Base-by-base conservation (phyloP, 2,113 vertebrate species). In the Pterocles orientalis region DNA sequence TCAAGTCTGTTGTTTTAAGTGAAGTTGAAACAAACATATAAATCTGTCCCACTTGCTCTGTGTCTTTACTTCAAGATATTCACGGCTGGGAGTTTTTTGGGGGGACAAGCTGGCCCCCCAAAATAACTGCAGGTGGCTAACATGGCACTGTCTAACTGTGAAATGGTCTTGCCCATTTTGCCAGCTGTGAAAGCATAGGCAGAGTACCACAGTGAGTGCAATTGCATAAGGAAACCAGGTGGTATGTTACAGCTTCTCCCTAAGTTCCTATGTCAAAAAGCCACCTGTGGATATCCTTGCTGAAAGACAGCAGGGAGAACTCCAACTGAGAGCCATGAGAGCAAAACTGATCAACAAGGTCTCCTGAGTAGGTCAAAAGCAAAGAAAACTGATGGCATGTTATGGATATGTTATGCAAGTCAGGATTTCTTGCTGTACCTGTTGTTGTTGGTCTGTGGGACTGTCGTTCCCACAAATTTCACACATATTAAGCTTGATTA, bases 1-100 rank as follows among this genome's bases (percentile, higher is more conserved):
- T 90, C 56, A 88, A 81, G 51, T 17, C 93, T 90, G 96, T 96
- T 97, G 96, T 97, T 96, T 93, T 77, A 93, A 81, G 62, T 31
- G 47, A 80, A 88, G 57, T 66, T 86, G 87, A 78, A 95, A 73
- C 50, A 93, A 93, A 73, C 60, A 66, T 41, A 79, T 73, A 66
- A 91, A 81, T 75, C 47, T 29, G 16, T 82, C 47, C 16, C 47
- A 18, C 71, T 96, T 77, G 50, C 29, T 86, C 34, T 65, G 6
- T 84, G 78, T 73, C 68, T 93, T 72, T 88, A 28, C 62, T 82
- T 73, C 71, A 73, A 65, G 43, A 80, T 73, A 65, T 34, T 47
- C 10, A 8, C 11, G 86, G 33, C 29, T 23, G 12, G 21, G 51
- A 58, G 28, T 6, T 77, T 93, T 83, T 53, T 60, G 24, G 47